Evolutionary conservation across 1,140 invertebrate genomes (phyloP), one percentile per base, ranked within the genome.

Genomic region (Choristoneura fumiferana): DNA sequence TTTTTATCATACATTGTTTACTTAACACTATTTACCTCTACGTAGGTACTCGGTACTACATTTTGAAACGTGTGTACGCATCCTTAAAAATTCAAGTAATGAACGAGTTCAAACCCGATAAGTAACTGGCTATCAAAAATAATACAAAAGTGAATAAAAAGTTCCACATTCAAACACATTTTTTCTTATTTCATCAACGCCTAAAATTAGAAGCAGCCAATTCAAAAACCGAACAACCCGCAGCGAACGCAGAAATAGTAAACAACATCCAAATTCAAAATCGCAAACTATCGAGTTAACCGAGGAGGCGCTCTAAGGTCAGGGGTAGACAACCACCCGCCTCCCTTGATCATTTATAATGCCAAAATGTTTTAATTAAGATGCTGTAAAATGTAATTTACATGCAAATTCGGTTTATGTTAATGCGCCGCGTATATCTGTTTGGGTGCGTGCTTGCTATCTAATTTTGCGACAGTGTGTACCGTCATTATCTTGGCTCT

Each of bases 291-390:
- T 84, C 76, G 67, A 81, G 74, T 64, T 64, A 76, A 74, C 70
- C 64, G 58, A 58, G 53, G 62, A 64, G 58, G 45, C 71, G 59
- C 60, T 45, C 65, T 84, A 77, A 84, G 78, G 78, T 77, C 78
- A 80, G 79, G 77, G 67, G 67, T 61, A 71, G 71, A 67, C 67
- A 49, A 49, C 43, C 66, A 68, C 64, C 75, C 77, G 69, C 61
- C 77, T 75, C 81, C 76, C 80, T 81, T 84, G 84, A 90, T 89
- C 89, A 89, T 90, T 90, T 90, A 90, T 90, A 90, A 90, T 90
- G 87, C 86, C 89, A 90, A 90, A 90, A 90, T 90, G 89, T 90
- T 90, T 90, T 90, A 90, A 90, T 90, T 90, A 90, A 90, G 89
- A 90, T 87, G 89, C 87, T 90, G 89, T 90, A 90, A 90, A 90